Base-by-base conservation (phyloP, 2,888 invertebrate genomes). In the Plebejus melissa region DNA sequence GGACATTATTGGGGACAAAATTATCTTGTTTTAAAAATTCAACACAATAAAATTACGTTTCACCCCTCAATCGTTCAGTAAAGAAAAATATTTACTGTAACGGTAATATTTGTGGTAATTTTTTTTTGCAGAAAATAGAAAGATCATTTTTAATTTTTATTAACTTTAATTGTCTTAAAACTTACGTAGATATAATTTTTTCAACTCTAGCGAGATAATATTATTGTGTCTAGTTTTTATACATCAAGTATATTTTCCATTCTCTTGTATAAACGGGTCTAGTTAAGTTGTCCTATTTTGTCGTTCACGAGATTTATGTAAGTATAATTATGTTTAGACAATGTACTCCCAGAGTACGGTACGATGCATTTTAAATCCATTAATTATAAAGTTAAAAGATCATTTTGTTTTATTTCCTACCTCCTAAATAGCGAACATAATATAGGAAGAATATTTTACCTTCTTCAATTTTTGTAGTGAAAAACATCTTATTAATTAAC, bases 321-420 rank as follows among this genome's bases (percentile, higher is more conserved):
- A 87, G 86, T 88, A 83, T 87, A n/a, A n/a, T n/a, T n/a, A 87
- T 84, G 84, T 88, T 88, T 89, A 87, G 87, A 87, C 83, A 85
- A 88, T 84, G 85, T 86, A 85, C 88, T 84, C 76, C 81, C 77
- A 81, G 81, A 80, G 88, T 88, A 82, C 87, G 82, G 85, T 82
- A 84, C 82, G 84, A 87, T 87, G 87, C 90, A 89, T 91, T 90
- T 90, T 89, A 86, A 89, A 88, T 90, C 85, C 83, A 88, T 85
- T 86, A 88, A 87, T 88, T 88, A 87, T 84, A 82, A 85, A 84
- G 83, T 83, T 83, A 82, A 85, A 81, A 75, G 2, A n/a, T 74
- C 83, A 80, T 82, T 86, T 87, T 88, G 83, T 87, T 87, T 83
- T 32, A 74, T 74, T 70, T 74, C 5, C 9, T n/a, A 22, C 22